A percentile compares a stretch with the other conserved stretches of the same genome.
Evolutionary conservation across 2,797 vertebrate genomes (phyloP).

Genomic region (Todus mexicanus): DNA sequence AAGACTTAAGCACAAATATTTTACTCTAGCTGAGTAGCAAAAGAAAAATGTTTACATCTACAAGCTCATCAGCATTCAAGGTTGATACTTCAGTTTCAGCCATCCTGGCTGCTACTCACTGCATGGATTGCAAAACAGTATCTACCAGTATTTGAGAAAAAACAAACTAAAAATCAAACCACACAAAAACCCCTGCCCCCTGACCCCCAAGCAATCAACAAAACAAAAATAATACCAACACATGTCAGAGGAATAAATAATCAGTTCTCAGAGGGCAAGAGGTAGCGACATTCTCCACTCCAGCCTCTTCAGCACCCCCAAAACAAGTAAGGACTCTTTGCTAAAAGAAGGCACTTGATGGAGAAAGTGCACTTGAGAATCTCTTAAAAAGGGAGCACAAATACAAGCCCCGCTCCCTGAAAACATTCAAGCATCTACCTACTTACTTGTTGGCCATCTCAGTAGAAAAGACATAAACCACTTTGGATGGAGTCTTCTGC

Average conservation of each 20-base stretch:
- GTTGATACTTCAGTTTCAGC: background rate
- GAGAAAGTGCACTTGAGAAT: background rate
- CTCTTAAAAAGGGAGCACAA: background rate
- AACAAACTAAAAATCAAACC: background rate
- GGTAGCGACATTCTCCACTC: background rate
- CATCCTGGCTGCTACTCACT: background rate
- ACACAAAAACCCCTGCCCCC: background rate
- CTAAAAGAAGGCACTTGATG: background rate
- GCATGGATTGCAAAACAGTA: background rate
- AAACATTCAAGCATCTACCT: background rate
- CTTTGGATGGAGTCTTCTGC: conserved; percentile 93
- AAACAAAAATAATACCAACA: background rate
- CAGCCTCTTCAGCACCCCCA: background rate
- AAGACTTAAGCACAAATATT: background rate
- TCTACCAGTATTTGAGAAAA: background rate
- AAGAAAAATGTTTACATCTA: background rate
- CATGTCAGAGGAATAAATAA: background rate
- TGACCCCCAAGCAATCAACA: background rate
- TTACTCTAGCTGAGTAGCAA: background rate
- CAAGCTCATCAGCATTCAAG: background rate
- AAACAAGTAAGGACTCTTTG: background rate
- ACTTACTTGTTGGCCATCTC: conserved; percentile 98
- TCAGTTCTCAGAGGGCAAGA: background rate
- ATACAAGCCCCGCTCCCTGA: background rate
- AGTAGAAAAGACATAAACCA: conserved; percentile 98